Base-by-base conservation (phyloP, 2,888 invertebrate species). In the Tillus elongatus region DNA sequence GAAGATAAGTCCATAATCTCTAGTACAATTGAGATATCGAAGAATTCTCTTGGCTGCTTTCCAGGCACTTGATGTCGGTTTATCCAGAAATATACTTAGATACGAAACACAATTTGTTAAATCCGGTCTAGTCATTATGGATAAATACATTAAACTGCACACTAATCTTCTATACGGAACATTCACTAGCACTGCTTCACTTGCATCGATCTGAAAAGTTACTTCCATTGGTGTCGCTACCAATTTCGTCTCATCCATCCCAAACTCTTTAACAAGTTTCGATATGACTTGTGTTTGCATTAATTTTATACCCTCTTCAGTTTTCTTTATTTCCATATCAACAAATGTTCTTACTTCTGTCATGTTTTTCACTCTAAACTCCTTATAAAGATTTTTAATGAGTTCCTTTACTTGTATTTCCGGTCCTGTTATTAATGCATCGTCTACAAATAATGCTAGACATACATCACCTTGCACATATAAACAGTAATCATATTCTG, bases 11-110 rank as follows among this genome's bases (percentile, higher is more conserved):
- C 24, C 24, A 19, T 6, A 6, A 19, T 19, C 6, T 19, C 24
- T 19, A 19, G 24, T n/a, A n/a, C n/a, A n/a, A n/a, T n/a, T n/a
- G n/a, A n/a, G n/a, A n/a, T 3, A 27, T 11, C 13, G 8, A 13
- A 15, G 26, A 11, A 11, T 29, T 26, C 37, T 12, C 36, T 46
- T 46, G 8, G 31, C 43, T 13, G 43, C 41, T 30, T 13, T 26
- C 40, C 43, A 41, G 11, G 40, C 6, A 27, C 40, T 31, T 36
- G 27, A 10, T 4, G 41, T 45, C 19, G 41, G 42, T 32, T 34
- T 39, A 33, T 47, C 44, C 16, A 47, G 30, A 35, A 30, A 43
- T 33, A 35, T 33, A 30, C 44, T 46, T 4, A 47, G 29, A 37
- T 44, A 36, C 24, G 42, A 19, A 19, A 19, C 24, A 19, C 24